Percentiles rank a stretch among this genome's conserved stretches.
These are phyloP conservation scores for Cephus spinipes DNA, from an alignment of 2,888 invertebrate species.

Conservation along the genomic window DNA sequence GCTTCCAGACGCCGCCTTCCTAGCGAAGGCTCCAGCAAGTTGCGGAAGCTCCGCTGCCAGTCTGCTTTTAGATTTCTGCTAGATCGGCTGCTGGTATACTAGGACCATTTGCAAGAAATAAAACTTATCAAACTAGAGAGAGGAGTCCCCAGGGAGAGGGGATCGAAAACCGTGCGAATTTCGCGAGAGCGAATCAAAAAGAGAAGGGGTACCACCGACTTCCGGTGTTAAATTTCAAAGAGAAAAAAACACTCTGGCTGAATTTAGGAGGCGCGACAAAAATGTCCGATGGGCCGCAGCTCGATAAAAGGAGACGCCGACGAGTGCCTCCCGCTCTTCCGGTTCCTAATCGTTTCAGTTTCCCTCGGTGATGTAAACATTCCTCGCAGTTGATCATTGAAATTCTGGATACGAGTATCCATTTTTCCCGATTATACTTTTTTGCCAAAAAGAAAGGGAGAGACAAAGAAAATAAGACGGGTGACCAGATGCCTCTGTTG, in stretches of 20 bases:
- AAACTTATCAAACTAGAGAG: not conserved
- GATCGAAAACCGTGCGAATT: not conserved
- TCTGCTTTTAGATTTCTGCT: not conserved
- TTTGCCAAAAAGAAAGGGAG: slow-evolving; percentile 13
- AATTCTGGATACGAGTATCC: not conserved
- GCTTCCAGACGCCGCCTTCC: slow-evolving; percentile 9
- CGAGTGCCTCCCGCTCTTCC: not conserved
- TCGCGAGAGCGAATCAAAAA: not conserved
- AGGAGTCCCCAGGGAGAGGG: not conserved
- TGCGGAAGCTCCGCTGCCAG: slow-evolving; percentile 2
- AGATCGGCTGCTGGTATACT: not conserved
- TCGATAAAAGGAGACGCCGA: not conserved
- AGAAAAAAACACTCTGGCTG: not conserved
- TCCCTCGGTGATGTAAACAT: not conserved
- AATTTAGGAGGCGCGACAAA: not conserved
- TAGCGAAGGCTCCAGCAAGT: slow-evolving; percentile 6
- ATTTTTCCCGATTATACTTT: not conserved
- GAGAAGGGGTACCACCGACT: not conserved
- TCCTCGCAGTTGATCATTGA: not conserved
- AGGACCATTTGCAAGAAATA: not conserved
- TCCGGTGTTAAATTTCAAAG: not conserved
- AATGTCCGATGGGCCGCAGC: not conserved
- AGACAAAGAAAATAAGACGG: slow-evolving; percentile 28
- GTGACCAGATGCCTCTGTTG: not conserved
- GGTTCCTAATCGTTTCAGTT: not conserved